A percentile compares a stretch with the other conserved stretches of the same genome.
These are phyloP conservation scores for Hyalella azteca DNA, from an alignment of 2,888 invertebrate species.

Conservation along the genomic window DNA sequence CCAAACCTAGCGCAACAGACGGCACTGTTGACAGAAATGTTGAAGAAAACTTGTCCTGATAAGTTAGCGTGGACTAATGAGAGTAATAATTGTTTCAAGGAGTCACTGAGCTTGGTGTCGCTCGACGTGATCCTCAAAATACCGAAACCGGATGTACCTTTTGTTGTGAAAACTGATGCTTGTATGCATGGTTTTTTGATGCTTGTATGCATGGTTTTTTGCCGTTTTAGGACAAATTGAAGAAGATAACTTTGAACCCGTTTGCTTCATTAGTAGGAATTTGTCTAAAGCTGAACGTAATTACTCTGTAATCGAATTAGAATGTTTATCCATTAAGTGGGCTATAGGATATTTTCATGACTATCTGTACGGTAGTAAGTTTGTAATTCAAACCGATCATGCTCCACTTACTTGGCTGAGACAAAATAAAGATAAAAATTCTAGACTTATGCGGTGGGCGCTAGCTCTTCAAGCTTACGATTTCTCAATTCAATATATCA, in stretches of 20 bases:
- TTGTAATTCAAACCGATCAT: no score
- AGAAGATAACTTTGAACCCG: background rate
- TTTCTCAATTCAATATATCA: no score
- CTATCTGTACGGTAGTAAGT: no score
- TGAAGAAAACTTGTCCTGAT: background rate
- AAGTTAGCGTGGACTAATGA: background rate
- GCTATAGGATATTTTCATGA: no score
- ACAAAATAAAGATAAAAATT: no score
- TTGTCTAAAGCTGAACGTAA: background rate
- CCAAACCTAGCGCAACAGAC: background rate
- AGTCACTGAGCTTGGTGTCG: background rate
- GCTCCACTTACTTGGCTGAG: no score
- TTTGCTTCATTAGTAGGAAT: background rate
- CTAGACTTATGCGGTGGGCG: no score
- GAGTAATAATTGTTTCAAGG: background rate
- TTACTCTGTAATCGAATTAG: background rate
- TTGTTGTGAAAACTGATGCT: background rate
- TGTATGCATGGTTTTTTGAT: background rate
- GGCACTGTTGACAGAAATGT: background rate
- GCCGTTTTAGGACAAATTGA: background rate
- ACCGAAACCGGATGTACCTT: background rate
- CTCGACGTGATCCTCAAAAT: background rate
- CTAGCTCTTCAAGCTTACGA: no score
- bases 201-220: no score
- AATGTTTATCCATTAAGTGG: no score